These are phyloP conservation scores for Mormoops blainvillei DNA, from an alignment of 2,113 vertebrate genomes.

Conservation along the genomic window DNA sequence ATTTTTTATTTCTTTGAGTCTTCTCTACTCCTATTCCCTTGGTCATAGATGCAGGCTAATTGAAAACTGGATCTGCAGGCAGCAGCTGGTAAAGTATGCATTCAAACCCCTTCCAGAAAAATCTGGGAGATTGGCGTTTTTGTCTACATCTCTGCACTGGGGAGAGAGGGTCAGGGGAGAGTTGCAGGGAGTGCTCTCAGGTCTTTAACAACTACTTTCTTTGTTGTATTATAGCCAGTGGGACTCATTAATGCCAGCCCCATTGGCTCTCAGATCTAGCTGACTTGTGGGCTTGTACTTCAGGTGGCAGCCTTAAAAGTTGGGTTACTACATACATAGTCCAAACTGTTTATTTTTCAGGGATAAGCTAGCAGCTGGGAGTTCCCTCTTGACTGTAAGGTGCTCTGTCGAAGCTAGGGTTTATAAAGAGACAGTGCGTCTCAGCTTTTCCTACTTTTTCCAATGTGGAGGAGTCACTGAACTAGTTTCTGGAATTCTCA, in stretches of 20 bases:
- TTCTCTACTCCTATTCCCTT: background rate
- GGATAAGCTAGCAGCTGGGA: background rate
- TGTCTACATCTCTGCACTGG: background rate
- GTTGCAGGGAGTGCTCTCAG: background rate
- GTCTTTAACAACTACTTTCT: background rate
- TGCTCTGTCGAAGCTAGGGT: background rate
- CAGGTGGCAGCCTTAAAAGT: background rate
- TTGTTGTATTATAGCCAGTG: background rate
- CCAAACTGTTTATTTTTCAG: background rate
- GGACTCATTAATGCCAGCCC: background rate
- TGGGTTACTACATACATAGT: background rate
- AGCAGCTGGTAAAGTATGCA: background rate
- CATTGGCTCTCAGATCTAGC: background rate
- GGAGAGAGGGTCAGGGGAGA: no score
- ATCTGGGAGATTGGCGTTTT: background rate
- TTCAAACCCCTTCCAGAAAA: background rate
- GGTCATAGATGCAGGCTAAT: background rate
- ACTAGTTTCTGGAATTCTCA: background rate
- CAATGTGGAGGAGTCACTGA: background rate
- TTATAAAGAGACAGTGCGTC: background rate
- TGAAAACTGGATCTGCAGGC: background rate
- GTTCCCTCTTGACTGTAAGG: background rate
- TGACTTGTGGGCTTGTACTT: background rate
- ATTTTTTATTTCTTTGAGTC: background rate
- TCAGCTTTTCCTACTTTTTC: background rate